Conservation (phyloP, 2,113 vertebrate genomes). For the Pomatorhinus ruficollis region DNA sequence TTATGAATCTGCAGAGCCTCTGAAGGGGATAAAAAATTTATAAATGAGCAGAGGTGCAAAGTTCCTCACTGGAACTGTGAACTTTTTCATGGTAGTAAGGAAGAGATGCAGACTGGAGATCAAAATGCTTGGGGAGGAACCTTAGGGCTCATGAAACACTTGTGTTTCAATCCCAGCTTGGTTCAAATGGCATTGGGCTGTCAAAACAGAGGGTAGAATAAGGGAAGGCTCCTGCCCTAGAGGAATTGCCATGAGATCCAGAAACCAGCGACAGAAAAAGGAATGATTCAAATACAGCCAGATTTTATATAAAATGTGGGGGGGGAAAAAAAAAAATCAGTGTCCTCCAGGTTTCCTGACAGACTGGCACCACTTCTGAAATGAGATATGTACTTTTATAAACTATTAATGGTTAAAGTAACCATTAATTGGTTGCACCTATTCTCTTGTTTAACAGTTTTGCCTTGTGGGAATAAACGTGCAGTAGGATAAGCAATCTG, state of each 20-base stretch:
- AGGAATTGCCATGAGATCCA: background rate
- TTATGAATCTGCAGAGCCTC: background rate
- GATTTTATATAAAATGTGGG: background rate
- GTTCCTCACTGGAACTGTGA: background rate
- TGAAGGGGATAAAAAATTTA: background rate
- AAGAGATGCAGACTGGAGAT: background rate
- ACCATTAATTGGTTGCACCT: background rate
- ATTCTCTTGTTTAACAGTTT: background rate
- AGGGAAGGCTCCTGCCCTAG: background rate
- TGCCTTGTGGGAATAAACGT: background rate
- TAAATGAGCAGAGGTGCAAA: background rate
- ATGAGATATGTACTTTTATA: accelerated
- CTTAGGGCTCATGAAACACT: background rate
- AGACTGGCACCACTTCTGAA: background rate
- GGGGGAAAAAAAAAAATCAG: background rate
- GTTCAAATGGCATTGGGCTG: background rate
- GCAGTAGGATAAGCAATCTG: background rate
- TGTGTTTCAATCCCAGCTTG: background rate
- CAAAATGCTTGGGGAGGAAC: background rate
- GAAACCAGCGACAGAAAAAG: background rate
- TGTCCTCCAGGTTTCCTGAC: background rate
- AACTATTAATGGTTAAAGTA: background rate
- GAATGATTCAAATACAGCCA: background rate
- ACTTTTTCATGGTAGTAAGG: background rate
- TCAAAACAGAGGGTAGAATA: background rate